Conservation (phyloP, 2,113 vertebrate genomes). For the Dipodomys stephensi region DNA sequence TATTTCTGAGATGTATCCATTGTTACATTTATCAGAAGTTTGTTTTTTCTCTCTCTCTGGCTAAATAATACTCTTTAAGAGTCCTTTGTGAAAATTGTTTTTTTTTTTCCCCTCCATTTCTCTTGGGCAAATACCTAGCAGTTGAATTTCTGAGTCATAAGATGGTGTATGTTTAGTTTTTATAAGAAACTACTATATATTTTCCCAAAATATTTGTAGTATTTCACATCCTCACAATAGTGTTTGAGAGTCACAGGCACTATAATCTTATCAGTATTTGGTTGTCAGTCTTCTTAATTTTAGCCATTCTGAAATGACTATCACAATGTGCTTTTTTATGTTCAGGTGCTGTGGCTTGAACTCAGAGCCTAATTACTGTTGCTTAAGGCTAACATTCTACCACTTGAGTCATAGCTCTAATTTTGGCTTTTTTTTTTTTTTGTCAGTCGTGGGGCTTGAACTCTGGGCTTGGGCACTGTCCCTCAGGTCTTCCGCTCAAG, state of each 20-base stretch:
- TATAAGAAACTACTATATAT: not conserved
- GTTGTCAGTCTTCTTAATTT: constrained; percentile 24
- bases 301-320: not conserved
- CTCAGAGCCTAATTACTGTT: no score
- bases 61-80: constrained; percentile 24
- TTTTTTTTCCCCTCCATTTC: not conserved
- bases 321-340: constrained; percentile 33
- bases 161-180: not conserved
- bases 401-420: no score
- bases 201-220: not conserved
- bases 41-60: constrained; percentile 24
- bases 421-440: no score
- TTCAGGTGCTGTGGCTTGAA: not conserved
- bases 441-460: no score
- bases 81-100: constrained; percentile 6
- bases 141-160: constrained; percentile 39
- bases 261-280: not conserved
- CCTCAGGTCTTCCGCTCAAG: no score
- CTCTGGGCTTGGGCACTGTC: no score
- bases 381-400: no score
- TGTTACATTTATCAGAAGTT: not conserved
- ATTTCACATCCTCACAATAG: not conserved
- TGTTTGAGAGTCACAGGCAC: not conserved
- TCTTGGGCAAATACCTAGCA: not conserved
- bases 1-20: constrained; percentile 29